These are phyloP conservation scores for Xenotilapia caudafasciata DNA, from an alignment of 2,113 vertebrate species.

Conservation along the genomic window DNA sequence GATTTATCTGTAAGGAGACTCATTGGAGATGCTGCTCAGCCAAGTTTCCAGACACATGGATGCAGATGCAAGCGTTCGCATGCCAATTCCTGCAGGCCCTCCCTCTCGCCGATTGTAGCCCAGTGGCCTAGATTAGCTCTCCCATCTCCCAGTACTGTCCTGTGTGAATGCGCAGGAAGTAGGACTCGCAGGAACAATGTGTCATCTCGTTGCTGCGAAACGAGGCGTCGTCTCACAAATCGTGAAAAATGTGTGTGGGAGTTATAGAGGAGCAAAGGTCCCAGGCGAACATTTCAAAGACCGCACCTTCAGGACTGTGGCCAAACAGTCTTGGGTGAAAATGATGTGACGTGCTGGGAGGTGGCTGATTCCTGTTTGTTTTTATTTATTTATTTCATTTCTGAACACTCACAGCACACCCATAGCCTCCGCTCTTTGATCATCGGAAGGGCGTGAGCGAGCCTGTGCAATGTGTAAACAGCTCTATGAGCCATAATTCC, in stretches of 20 bases:
- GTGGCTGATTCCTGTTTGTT: background rate
- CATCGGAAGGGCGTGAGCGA: background rate
- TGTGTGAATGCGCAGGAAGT: background rate
- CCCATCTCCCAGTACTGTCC: background rate
- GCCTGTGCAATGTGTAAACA: slow-evolving; percentile 29
- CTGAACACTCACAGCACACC: background rate
- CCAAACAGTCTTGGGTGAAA: background rate
- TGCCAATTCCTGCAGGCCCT: background rate
- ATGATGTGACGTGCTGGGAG: background rate
- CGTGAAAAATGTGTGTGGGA: background rate
- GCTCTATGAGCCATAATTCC: slow-evolving; percentile 31
- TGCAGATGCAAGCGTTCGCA: background rate
- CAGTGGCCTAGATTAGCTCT: slow-evolving; percentile 40
- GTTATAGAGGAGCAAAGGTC: background rate
- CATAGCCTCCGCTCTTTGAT: background rate
- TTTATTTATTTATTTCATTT: background rate
- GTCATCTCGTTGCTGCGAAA: background rate
- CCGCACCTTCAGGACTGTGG: background rate
- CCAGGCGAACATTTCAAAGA: background rate
- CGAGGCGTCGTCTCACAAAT: background rate
- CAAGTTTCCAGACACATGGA: slow-evolving; percentile 4
- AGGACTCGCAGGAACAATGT: background rate
- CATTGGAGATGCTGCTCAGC: slow-evolving; percentile 25
- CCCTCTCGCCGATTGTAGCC: slow-evolving; percentile 6
- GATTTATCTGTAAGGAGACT: slow-evolving; percentile 42